Evolutionary conservation across 2,797 vertebrate genomes (phyloP).

Genomic region (Chrysocyon brachyurus): DNA sequence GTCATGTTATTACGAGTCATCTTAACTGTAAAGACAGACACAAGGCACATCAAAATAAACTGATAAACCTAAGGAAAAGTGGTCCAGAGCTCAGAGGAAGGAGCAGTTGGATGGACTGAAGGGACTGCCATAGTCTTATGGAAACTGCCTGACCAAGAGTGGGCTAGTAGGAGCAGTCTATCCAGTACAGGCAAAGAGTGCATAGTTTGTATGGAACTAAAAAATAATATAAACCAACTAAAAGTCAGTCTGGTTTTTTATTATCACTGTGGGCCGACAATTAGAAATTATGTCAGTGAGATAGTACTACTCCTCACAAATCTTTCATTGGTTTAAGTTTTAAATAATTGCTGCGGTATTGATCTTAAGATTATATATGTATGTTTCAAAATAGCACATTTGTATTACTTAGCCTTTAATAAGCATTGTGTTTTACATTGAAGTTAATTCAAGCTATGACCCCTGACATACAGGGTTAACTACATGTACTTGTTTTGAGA

Average conservation of each 20-base stretch:
- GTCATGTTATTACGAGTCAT: neutral
- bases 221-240: neutral
- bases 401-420: neutral
- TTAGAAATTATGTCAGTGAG: neutral
- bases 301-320: neutral
- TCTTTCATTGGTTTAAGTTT: neutral
- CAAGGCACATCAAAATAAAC: neutral
- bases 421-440: neutral
- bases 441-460: neutral
- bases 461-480: neutral
- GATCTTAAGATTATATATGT: neutral
- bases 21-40: neutral
- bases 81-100: neutral
- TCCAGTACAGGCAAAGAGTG: neutral
- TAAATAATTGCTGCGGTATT: neutral
- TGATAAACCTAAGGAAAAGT: neutral
- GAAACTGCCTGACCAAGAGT: neutral
- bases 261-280: neutral
- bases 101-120: too few species aligned
- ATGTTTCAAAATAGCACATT: neutral
- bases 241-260: neutral
- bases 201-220: neutral
- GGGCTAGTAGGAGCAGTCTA: rapidly evolving
- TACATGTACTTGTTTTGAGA: neutral
- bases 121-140: too few species aligned